Percentiles rank a stretch among this genome's conserved stretches.
Conservation (phyloP, 2,797 vertebrate genomes). For the Poecilia gillii region DNA sequence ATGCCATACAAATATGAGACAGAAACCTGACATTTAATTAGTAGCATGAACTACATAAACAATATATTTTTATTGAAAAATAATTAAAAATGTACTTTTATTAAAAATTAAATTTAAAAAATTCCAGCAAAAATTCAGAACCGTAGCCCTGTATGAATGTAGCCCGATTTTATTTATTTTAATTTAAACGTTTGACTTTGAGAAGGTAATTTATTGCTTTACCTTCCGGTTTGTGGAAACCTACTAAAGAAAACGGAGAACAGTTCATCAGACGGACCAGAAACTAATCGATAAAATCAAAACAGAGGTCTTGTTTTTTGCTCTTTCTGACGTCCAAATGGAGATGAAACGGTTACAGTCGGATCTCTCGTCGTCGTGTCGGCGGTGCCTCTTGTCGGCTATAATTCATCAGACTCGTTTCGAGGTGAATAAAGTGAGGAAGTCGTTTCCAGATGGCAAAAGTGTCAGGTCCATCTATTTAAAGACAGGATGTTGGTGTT, state of each 20-base stretch:
- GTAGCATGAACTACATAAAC: not conserved
- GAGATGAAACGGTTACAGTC: not conserved
- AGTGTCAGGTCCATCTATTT: not conserved
- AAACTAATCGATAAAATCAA: not conserved
- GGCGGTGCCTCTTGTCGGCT: not conserved
- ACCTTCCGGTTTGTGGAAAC: not conserved
- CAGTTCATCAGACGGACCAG: not conserved
- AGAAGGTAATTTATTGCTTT: not conserved
- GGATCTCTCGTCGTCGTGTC: not conserved
- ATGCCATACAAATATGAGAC: too few species aligned
- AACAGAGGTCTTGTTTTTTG: not conserved
- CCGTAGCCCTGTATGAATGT: not conserved
- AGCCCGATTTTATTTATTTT: not conserved
- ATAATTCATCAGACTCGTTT: not conserved
- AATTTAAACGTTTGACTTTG: not conserved
- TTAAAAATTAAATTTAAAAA: too few species aligned
- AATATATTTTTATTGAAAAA: too few species aligned
- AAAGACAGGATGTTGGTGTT: not conserved
- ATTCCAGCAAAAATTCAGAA: not conserved
- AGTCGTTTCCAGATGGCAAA: not conserved
- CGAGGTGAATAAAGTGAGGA: not conserved
- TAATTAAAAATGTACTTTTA: too few species aligned
- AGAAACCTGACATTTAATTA: not conserved
- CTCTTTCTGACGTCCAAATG: not conserved
- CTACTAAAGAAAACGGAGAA: not conserved